phyloP scores from a whole-genome alignment of 2,113 vertebrate genomes.

The Megaceryle torquata region DNA sequence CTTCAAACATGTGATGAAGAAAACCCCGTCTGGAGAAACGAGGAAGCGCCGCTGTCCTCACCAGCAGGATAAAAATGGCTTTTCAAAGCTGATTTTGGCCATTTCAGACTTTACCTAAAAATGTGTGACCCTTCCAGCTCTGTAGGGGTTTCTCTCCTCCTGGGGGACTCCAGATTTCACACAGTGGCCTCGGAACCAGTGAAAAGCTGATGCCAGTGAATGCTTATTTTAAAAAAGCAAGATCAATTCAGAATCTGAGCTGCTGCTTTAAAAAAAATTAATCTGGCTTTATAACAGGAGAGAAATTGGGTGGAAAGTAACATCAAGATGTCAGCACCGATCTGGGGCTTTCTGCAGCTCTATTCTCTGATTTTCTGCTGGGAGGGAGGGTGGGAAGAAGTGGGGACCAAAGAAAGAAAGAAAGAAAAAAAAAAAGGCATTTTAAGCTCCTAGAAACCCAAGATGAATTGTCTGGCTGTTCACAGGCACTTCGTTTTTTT shows the following conservation, averaged over 20 bases:
- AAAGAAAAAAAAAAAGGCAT: not conserved
- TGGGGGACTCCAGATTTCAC: not conserved
- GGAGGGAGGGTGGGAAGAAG: not conserved
- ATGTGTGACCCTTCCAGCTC: not conserved
- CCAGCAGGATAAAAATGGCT: not conserved
- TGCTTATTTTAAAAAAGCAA: not conserved
- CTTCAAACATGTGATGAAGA: not conserved
- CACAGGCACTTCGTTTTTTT: not conserved
- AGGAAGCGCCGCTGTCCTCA: not conserved
- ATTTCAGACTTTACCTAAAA: not conserved
- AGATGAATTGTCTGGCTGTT: not conserved
- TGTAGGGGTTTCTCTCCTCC: not conserved
- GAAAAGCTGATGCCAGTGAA: not conserved
- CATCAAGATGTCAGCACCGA: not conserved
- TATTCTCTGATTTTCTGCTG: not conserved
- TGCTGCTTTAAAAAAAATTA: not conserved
- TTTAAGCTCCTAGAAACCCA: not conserved
- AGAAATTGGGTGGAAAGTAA: not conserved
- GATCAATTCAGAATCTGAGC: not conserved
- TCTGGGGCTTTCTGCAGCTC: not conserved
- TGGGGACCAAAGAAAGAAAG: not conserved
- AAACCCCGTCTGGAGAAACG: not conserved
- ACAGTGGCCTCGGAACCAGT: not conserved
- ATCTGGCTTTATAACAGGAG: not conserved
- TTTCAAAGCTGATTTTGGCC: not conserved